Base-by-base conservation (phyloP, 2,888 invertebrate genomes). In the Merodon equestris region DNA sequence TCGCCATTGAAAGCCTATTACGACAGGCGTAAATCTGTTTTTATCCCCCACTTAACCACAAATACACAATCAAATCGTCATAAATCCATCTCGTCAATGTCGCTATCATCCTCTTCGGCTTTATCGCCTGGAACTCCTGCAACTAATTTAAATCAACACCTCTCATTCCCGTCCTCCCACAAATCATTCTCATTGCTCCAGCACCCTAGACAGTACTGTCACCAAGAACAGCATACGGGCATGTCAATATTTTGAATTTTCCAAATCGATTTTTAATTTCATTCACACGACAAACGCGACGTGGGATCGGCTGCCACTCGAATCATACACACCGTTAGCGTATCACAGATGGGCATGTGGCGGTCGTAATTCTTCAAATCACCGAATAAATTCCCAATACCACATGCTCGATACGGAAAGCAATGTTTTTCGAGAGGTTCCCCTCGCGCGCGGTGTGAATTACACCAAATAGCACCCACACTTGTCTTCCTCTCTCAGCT, bases 211-310 rank as follows among this genome's bases (percentile, higher is more conserved):
- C 15, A 27, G 44, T 17, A 54, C 47, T 54, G 70, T 70, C 70
- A 34, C 47, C 34, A 13, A 48, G 47, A 40, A 50, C 48, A 50
- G n/a, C 44, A 48, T 4, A 27, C 27, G 27, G 2, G 7, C 27
- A 27, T 63, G 71, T 71, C 71, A 71, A 71, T 71, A 63, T 63
- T 71, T 63, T 71, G 63, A 63, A 57, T 60, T 14, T 45, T 57
- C 38, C 56, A 50, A 71, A 71, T 71, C 63, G 71, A 63, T 71
- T 71, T 71, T 71, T 71, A 71, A 71, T 71, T 71, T 71, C 56
- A 42, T 45, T 18, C 56, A 56, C 50, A 47, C 61, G n/a, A 56
- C 48, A 61, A 47, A 44, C 12, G 54, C 27, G 7, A 27, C 34
- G 19, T 27, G 53, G 51, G 44, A 47, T 51, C 17, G 15, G 47